Percentiles rank a stretch among this genome's conserved stretches.
phyloP scores from a whole-genome alignment of 2,113 vertebrate genomes.

The Sardina pilchardus region DNA sequence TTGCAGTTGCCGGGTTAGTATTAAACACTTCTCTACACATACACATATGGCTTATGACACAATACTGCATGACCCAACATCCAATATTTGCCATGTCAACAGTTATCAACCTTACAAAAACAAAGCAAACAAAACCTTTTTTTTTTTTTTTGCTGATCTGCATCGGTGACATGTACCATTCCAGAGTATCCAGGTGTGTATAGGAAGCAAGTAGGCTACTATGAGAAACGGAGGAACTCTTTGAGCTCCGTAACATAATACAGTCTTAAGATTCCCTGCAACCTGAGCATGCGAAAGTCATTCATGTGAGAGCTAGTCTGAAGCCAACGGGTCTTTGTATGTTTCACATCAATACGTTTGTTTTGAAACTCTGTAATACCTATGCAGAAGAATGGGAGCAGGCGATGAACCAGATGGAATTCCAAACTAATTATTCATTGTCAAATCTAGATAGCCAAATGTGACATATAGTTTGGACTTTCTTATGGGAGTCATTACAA shows the following conservation, averaged over 20 bases:
- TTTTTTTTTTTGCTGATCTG: not conserved
- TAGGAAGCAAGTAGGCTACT: not conserved
- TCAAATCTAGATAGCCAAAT: not conserved
- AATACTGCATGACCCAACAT: conserved; percentile 1
- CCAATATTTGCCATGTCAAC: conserved; percentile 9
- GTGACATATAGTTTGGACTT: not conserved
- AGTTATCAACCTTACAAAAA: conserved; percentile 14
- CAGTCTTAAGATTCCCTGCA: conserved; percentile 71
- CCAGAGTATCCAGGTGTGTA: conserved; percentile 76
- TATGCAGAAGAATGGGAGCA: conserved; percentile 52
- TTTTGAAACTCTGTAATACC: conserved; percentile 59
- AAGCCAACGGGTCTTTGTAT: conserved; percentile 53
- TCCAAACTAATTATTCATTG: conserved; percentile 22
- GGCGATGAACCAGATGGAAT: conserved; percentile 59
- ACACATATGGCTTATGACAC: conserved; percentile 3
- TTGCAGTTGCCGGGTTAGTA: not conserved
- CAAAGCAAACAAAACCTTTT: not conserved
- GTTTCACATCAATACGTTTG: conserved; percentile 63
- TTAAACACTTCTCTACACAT: not conserved
- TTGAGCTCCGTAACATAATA: conserved; percentile 64
- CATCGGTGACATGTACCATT: not conserved
- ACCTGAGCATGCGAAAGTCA: conserved; percentile 95
- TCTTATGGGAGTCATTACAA: not conserved
- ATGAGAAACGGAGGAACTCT: not conserved
- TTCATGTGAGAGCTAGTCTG: conserved; percentile 64